Conservation (phyloP, 2,888 invertebrate genomes). For the Mystacides longicornis region DNA sequence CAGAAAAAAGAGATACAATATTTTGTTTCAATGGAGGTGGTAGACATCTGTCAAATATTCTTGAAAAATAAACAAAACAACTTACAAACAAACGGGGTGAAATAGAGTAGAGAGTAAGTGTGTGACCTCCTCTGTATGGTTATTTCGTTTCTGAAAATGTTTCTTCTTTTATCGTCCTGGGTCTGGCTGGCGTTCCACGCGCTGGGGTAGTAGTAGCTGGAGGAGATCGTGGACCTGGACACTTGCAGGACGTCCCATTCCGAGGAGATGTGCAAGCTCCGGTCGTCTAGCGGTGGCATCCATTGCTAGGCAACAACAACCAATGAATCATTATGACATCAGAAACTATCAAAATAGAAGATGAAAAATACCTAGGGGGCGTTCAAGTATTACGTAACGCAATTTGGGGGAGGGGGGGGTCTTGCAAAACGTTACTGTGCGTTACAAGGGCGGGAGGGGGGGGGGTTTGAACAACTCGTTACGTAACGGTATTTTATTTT, state of each 20-base stretch:
- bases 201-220: not conserved
- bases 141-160: constrained; percentile 32
- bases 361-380: not conserved
- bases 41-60: not conserved
- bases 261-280: not conserved
- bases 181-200: no score
- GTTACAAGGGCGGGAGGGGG: no score
- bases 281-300: no score
- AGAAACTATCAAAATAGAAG: not conserved
- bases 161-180: constrained; percentile 35
- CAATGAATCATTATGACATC: not conserved
- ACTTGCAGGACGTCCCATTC: not conserved
- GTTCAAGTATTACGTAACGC: no score
- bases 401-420: no score
- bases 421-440: no score
- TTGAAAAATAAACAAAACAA: not conserved
- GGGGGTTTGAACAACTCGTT: no score
- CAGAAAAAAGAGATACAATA: no score
- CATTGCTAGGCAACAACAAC: not conserved
- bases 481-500: no score
- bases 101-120: constrained; percentile 38
- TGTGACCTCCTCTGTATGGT: constrained; percentile 33
- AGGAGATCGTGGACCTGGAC: not conserved
- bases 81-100: constrained; percentile 43
- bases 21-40: no score